These are phyloP conservation scores for Chloroclystis v-ata DNA, from an alignment of 2,888 invertebrate species.

Conservation along the genomic window DNA sequence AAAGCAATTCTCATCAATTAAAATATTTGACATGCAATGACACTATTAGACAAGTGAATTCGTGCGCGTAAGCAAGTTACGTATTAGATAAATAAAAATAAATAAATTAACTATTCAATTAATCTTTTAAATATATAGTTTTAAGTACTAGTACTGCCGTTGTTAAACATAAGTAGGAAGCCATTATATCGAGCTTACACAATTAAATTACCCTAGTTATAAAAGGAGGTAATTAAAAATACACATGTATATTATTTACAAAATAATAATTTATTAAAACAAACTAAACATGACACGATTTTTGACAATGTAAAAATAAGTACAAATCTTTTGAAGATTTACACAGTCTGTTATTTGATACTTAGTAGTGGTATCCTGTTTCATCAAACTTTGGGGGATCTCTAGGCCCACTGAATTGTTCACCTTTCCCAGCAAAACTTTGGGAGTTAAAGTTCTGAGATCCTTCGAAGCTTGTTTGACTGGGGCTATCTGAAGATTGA, in stretches of 20 bases:
- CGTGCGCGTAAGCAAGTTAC: too few relatives aligned
- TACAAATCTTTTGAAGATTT: not conserved
- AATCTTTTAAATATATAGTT: too few relatives aligned
- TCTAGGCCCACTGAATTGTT: conserved; percentile 54
- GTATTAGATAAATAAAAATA: too few relatives aligned
- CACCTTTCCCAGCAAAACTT: conserved; percentile 43
- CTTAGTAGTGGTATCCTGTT: conserved; percentile 65
- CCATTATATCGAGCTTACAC: too few relatives aligned
- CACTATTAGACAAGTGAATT: too few relatives aligned
- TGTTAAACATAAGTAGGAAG: too few relatives aligned
- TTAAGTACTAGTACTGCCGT: too few relatives aligned
- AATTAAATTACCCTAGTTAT: too few relatives aligned
- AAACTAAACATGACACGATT: conserved; percentile 10
- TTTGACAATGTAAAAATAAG: not conserved
- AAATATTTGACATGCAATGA: too few relatives aligned
- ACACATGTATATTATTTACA: conserved; percentile 17
- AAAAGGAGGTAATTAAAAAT: not conserved
- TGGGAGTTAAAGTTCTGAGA: conserved; percentile 30
- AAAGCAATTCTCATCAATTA: too few relatives aligned
- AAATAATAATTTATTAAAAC: conserved; percentile 29
- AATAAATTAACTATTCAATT: too few relatives aligned
- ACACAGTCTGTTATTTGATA: conserved; percentile 28
- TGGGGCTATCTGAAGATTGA: conserved; percentile 20
- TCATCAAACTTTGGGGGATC: conserved; percentile 58
- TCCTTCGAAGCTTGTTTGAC: conserved; percentile 28